phyloP scores from a whole-genome alignment of 2,797 vertebrate genomes.

The Sternotherus odoratus region DNA sequence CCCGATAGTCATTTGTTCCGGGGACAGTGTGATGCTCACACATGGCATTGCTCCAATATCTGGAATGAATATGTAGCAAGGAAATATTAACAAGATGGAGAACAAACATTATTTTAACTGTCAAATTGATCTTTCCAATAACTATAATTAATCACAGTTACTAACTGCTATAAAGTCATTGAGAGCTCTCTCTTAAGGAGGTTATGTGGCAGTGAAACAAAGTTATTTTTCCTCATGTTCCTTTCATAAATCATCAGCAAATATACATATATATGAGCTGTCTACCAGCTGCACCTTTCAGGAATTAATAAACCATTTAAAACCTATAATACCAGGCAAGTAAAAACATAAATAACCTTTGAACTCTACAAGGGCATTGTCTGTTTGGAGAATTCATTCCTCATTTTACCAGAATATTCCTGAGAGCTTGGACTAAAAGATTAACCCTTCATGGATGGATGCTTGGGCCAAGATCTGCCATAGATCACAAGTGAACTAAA shows the following conservation, averaged over 20 bases:
- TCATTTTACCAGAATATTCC: background rate
- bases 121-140: slow-evolving; percentile 51
- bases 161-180: slow-evolving; percentile 21
- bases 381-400: slow-evolving; percentile 22
- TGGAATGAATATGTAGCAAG: background rate
- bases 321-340: slow-evolving; percentile 30
- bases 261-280: slow-evolving; percentile 28
- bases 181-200: slow-evolving; percentile 55
- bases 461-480: background rate
- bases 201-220: slow-evolving; percentile 63
- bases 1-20: background rate
- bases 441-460: background rate
- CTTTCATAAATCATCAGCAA: slow-evolving; percentile 15
- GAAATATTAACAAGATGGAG: slow-evolving; percentile 38
- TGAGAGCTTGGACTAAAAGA: background rate
- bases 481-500: background rate
- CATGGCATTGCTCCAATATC: background rate
- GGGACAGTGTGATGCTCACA: background rate
- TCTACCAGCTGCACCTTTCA: slow-evolving; percentile 36
- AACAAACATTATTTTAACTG: slow-evolving; percentile 55
- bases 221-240: slow-evolving; percentile 51
- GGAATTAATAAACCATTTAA: slow-evolving; percentile 48
- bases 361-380: slow-evolving; percentile 29
- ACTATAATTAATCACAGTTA: slow-evolving; percentile 61
- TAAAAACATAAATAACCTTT: slow-evolving; percentile 38